These are phyloP conservation scores for Geotrupes spiniger DNA, from an alignment of 2,888 invertebrate species.

Conservation along the genomic window DNA sequence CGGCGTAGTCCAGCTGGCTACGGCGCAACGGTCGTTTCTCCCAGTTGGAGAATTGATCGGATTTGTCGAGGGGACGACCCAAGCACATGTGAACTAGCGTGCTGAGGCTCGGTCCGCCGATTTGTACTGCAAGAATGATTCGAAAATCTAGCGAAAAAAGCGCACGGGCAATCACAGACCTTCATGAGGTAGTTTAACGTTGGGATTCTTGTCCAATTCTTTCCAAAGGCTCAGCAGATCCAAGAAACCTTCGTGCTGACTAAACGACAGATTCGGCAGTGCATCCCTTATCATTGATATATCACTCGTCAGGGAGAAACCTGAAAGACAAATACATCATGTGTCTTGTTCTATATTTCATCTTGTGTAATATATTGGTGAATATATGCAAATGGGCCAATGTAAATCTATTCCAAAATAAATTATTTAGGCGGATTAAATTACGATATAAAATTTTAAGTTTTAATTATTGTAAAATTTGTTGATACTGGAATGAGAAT, in stretches of 20 bases:
- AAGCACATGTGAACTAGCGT: conserved; percentile 73
- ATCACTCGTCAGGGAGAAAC: conserved; percentile 60
- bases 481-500: no score
- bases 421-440: no score
- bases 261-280: conserved; percentile 55
- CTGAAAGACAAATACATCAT: no score
- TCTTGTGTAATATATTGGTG: no score
- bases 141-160: no score
- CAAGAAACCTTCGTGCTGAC: conserved; percentile 54
- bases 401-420: no score
- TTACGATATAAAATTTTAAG: no score
- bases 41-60: conserved; percentile 93
- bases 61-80: conserved; percentile 75
- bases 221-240: conserved; percentile 62
- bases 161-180: conserved; percentile 36
- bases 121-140: conserved; percentile 22
- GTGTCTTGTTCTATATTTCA: no score
- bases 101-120: conserved; percentile 57
- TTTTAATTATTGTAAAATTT: no score
- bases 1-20: conserved; percentile 80
- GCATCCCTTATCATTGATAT: conserved; percentile 60
- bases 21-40: conserved; percentile 75
- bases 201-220: conserved; percentile 54
- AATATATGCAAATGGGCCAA: no score
- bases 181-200: conserved; percentile 57